Evolutionary conservation across 92 coral and sea anemone species (phyloP), one percentile per base, ranked within the genome.

Genomic region (Diadumene lineata): DNA sequence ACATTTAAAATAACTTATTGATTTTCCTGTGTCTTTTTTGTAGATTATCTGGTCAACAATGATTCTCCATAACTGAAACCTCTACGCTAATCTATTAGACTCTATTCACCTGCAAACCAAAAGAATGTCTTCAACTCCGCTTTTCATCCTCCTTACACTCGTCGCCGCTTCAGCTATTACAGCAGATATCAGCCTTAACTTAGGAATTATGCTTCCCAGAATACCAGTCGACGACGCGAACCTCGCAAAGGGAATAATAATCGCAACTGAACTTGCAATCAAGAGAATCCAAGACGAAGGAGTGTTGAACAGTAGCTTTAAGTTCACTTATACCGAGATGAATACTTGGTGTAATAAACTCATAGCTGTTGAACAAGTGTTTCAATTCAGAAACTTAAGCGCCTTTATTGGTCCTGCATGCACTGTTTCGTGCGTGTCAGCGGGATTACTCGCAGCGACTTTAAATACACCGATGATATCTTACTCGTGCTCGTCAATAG

Each of bases 331-430:
- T 38, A 76, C 89, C 0, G 64, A 84, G 26, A 38, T 70, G 16
- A 86, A 90, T 66, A 83, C 84, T 22, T 84, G 74, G 22, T 90
- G 96, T 72, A 75, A 80, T 66, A 62, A 83, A 28, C 66, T 76
- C 29, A 74, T 0, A 50, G 92, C 96, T 62, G 77, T 90, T 1
- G 69, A 74, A 0, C 65, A 71, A 26, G 86, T 85, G 11, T 68
- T 77, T 48, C 73, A 84, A 26, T 29, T 73, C 28, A 78, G 73
- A 19, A 38, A 64, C 34, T 79, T 58, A 11, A 87, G 87, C 69
- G 92, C 69, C 24, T 90, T 87, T 73, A 87, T 90, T 38, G 96
- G 96, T 30, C 92, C 96, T 19, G 96, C 96, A 11, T 90, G 96
- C 67, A 79, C 92, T 1, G 79, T 75, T 4, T 74, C 81, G 31